Evolutionary conservation across 92 coral and sea anemone species (phyloP).

Genomic region (Phymanthus crucifer): DNA sequence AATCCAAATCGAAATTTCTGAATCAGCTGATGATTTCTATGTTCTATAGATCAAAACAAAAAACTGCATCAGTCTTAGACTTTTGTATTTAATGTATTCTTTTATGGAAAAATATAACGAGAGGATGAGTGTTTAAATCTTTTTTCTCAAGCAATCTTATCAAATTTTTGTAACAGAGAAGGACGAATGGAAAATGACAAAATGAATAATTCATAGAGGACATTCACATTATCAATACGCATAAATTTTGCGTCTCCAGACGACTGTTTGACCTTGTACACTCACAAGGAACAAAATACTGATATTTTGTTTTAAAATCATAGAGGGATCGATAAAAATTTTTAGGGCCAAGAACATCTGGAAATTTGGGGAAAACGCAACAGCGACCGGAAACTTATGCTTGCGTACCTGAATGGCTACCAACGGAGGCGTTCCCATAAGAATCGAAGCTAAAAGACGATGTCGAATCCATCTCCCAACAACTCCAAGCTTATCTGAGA

Average conservation of each 20-base stretch:
- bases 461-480: slow-evolving; percentile 98
- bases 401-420: slow-evolving; percentile 89
- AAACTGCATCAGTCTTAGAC: too few relatives aligned
- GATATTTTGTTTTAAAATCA: not conserved
- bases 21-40: too few relatives aligned
- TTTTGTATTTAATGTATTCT: too few relatives aligned
- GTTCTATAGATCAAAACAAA: too few relatives aligned
- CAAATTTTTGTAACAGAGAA: too few relatives aligned
- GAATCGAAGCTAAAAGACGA: slow-evolving; percentile 84
- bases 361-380: not conserved
- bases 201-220: not conserved
- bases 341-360: not conserved
- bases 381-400: slow-evolving; percentile 2
- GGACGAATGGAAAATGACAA: not conserved
- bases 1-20: too few relatives aligned
- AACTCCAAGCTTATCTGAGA: slow-evolving; percentile 92
- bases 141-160: too few relatives aligned
- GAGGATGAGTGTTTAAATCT: not conserved
- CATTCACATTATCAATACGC: not conserved
- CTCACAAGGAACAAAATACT: not conserved
- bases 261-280: not conserved
- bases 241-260: not conserved
- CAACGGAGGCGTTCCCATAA: slow-evolving; percentile 96
- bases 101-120: not conserved
- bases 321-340: not conserved